Evolutionary conservation across 2,888 invertebrate species (phyloP), one percentile per base, ranked within the genome.

Genomic region (Drosophila kuntzei): DNA sequence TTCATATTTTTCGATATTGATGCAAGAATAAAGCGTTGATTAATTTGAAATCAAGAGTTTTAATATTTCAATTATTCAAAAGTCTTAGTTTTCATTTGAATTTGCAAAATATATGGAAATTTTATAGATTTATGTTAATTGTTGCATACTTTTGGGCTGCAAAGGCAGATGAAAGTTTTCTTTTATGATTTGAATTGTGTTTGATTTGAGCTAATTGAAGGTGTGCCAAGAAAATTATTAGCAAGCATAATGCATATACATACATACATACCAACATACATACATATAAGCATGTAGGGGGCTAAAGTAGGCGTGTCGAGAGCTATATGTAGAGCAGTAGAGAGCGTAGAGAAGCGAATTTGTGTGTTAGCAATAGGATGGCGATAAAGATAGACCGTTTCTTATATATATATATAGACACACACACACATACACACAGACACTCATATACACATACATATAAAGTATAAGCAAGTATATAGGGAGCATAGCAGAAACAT

Each of bases 401-500:
- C n/a, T n/a, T n/a, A n/a, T n/a, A 3, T 12, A 41, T 14, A 47
- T 51, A 57, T 32, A 53, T 18, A 54, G 2, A 68, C 12, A 53
- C n/a, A 62, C 1, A 69, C 37, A 53, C 3, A 58, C 36, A 53
- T 12, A 54, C 1, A 53, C 4, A 54, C 37, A 61, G 18, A 54
- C 43, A 44, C 37, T 32, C 12, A 43, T 36, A 51, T n/a, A 64
- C 22, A 58, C 12, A 49, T 22, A 55, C 46, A 57, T 43, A 57
- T 16, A 62, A n/a, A 37, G 22, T 34, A 59, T 37, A 64, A 29
- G 46, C 34, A 54, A 76, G 37, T 59, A 63, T 58, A 79, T 82
- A 79, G 85, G 81, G 81, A 82, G 83, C 85, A 82, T 85, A 82
- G 81, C 75, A 80, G 54, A 80, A 32, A 55, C 82, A 81, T 81